A percentile compares a stretch with the other conserved stretches of the same genome.
Conservation (phyloP, 2,113 vertebrate species). For the Cebidichthys violaceus region DNA sequence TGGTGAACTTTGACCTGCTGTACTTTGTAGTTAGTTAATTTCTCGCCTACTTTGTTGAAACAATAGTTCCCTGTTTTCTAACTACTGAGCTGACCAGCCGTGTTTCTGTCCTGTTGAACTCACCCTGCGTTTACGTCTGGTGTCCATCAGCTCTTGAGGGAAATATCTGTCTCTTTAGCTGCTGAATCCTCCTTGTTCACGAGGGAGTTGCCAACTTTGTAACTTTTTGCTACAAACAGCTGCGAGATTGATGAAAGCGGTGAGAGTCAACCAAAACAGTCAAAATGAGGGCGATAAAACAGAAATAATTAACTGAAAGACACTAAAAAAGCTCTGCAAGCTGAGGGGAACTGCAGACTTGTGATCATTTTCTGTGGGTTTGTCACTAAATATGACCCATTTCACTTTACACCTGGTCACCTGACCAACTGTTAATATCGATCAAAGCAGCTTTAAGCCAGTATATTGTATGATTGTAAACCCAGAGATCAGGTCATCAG, state of each 20-base stretch:
- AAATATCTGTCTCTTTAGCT: background rate
- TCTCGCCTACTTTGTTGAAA: background rate
- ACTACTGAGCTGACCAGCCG: background rate
- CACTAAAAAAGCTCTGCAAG: background rate
- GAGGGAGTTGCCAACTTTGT: background rate
- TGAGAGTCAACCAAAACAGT: background rate
- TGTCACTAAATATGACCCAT: background rate
- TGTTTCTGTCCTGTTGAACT: background rate
- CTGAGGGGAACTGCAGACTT: background rate
- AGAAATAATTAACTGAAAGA: background rate
- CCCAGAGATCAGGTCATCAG: conserved; percentile 16
- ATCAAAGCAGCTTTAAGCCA: background rate
- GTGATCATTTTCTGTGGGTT: background rate
- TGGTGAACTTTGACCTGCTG: background rate
- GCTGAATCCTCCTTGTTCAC: background rate
- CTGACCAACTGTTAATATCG: background rate
- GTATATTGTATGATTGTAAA: background rate
- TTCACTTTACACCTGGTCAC: background rate
- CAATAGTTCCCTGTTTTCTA: background rate
- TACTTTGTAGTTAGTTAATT: background rate
- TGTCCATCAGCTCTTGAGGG: background rate
- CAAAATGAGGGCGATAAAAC: background rate
- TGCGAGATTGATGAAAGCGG: background rate
- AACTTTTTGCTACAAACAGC: background rate
- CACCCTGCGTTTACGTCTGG: background rate